These are phyloP conservation scores for Bucorvus abyssinicus DNA, from an alignment of 2,797 vertebrate species.

Conservation along the genomic window DNA sequence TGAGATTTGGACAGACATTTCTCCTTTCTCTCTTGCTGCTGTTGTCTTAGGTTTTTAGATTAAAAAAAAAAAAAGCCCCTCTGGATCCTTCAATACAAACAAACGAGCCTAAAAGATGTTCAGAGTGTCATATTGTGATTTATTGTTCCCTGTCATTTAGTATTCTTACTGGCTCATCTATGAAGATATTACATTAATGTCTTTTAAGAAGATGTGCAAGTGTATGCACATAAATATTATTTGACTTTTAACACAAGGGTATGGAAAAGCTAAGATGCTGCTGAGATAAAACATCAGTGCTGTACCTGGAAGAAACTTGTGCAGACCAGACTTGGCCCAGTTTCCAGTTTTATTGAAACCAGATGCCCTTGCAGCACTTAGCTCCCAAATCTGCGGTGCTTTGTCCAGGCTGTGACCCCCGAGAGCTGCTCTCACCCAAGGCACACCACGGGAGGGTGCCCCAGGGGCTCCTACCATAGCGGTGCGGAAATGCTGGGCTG, in stretches of 20 bases:
- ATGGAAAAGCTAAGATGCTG: neutral
- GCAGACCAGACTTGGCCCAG: neutral
- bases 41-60: neutral
- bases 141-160: neutral
- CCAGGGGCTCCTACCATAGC: neutral
- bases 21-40: neutral
- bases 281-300: neutral
- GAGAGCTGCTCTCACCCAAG: neutral
- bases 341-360: conserved; percentile 21
- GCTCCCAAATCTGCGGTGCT: neutral
- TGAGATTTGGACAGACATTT: neutral
- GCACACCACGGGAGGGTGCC: neutral
- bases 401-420: neutral
- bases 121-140: neutral
- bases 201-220: conserved; percentile 3
- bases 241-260: conserved; percentile 5
- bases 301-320: conserved; percentile 32
- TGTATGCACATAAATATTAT: neutral
- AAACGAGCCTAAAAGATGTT: neutral
- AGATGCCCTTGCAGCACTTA: neutral
- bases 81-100: neutral
- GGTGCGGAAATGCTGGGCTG: neutral
- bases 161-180: neutral
- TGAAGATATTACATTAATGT: neutral
- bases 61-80: neutral